Evolutionary conservation across 1,140 invertebrate species (phyloP).

Genomic region (Caerostris extrusa): DNA sequence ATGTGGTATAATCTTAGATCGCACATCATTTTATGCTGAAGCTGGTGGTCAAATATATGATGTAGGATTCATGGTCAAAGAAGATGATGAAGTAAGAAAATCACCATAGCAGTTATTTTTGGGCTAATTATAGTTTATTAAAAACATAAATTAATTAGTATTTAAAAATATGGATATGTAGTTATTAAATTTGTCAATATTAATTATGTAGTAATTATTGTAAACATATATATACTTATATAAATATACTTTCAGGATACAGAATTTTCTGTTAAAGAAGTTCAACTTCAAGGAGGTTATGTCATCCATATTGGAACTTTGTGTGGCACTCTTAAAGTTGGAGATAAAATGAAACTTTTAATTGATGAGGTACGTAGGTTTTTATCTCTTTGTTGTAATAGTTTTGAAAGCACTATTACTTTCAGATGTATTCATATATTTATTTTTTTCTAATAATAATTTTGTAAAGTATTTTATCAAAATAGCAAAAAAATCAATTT

Average conservation of each 20-base stretch:
- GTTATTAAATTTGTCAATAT: too few species aligned
- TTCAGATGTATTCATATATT: too few species aligned
- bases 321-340: constrained; percentile 90
- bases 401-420: too few species aligned
- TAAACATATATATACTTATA: too few species aligned
- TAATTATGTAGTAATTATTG: too few species aligned
- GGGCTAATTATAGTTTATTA: too few species aligned
- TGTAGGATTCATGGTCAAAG: constrained; percentile 96
- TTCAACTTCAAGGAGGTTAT: constrained; percentile 98
- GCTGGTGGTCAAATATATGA: constrained; percentile 99
- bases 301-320: constrained; percentile 93
- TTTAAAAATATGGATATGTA: too few species aligned
- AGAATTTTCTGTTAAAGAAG: constrained; percentile 97
- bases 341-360: constrained; percentile 91
- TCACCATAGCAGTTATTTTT: too few species aligned
- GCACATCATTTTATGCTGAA: constrained; percentile 95
- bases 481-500: background rate
- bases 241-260: constrained; percentile 83
- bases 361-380: constrained; percentile 86
- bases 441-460: too few species aligned
- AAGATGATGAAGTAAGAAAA: constrained; percentile 87
- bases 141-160: too few species aligned
- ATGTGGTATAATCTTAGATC: constrained; percentile 95
- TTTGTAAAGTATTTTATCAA: background rate
- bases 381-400: background rate